A percentile compares a stretch with the other conserved stretches of the same genome.
These are phyloP conservation scores for Butorides virescens DNA, from an alignment of 2,113 vertebrate species.

Conservation along the genomic window DNA sequence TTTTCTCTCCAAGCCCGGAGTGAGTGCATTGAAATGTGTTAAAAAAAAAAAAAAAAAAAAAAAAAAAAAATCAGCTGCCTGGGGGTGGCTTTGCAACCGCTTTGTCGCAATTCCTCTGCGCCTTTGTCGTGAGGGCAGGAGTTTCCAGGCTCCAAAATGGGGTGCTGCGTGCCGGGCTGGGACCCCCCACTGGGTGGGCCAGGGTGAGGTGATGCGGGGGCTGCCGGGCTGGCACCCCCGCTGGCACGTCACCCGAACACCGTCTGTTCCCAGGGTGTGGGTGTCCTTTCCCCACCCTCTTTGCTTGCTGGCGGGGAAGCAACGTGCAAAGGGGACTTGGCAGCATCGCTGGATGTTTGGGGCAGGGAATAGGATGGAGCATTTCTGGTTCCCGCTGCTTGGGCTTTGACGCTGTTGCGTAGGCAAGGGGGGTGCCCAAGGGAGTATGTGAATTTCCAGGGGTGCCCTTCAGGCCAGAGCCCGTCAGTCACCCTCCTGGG, in stretches of 20 bases:
- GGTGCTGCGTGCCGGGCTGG: background rate
- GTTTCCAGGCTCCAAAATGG: background rate
- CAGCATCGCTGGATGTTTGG: background rate
- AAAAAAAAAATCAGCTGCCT: background rate
- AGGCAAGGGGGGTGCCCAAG: background rate
- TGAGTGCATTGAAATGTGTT: background rate
- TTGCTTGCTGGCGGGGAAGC: rapidly evolving
- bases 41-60: no score
- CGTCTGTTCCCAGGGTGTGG: background rate
- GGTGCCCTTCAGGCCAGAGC: background rate
- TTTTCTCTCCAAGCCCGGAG: background rate
- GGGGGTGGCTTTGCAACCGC: rapidly evolving
- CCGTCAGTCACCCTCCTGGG: background rate
- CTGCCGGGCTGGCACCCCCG: background rate
- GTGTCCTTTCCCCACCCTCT: background rate
- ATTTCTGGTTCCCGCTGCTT: background rate
- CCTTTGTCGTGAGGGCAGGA: background rate
- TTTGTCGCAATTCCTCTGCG: background rate
- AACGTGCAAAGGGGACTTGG: background rate
- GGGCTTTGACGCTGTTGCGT: background rate
- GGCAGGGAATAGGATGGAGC: background rate
- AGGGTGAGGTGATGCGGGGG: background rate
- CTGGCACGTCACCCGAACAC: rapidly evolving
- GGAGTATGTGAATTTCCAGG: background rate
- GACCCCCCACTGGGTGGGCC: rapidly evolving